Percentiles rank a stretch among this genome's conserved stretches.
These are phyloP conservation scores for Acanthurus lineatus DNA, from an alignment of 2,797 vertebrate species.

Conservation along the genomic window DNA sequence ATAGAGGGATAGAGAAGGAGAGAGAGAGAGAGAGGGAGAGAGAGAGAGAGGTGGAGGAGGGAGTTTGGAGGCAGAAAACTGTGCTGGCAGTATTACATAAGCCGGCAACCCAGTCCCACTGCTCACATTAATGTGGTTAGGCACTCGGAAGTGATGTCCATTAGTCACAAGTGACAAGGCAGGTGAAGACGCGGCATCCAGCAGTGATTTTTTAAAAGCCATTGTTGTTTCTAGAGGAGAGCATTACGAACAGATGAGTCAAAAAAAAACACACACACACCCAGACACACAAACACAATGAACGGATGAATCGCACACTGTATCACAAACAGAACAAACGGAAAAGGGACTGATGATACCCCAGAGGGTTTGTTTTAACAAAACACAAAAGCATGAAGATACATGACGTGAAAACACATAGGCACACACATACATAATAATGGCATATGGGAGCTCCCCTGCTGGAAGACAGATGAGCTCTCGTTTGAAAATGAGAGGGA, in stretches of 20 bases:
- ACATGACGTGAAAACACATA: not conserved
- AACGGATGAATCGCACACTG: slow-evolving; percentile 33
- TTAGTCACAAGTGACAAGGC: slow-evolving; percentile 80
- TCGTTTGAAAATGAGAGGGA: slow-evolving; percentile 17
- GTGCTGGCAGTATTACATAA: slow-evolving; percentile 85
- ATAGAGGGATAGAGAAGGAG: slow-evolving; percentile 23
- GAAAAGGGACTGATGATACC: slow-evolving; percentile 24
- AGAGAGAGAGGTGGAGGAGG: slow-evolving; percentile 36
- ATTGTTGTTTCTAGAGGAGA: slow-evolving; percentile 64
- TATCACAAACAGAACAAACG: slow-evolving; percentile 40
- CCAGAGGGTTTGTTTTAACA: slow-evolving; percentile 33
- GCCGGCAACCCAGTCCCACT: slow-evolving; percentile 73
- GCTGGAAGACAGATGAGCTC: slow-evolving; percentile 7
- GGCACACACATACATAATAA: slow-evolving; percentile 26
- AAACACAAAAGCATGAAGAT: slow-evolving; percentile 30
- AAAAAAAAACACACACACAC: slow-evolving; percentile 19
- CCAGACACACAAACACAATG: slow-evolving; percentile 11
- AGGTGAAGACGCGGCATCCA: slow-evolving; percentile 73
- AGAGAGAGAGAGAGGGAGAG: too few relatives aligned
- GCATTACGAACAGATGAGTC: slow-evolving; percentile 50
- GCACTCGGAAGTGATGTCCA: slow-evolving; percentile 80
- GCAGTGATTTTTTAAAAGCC: slow-evolving; percentile 68
- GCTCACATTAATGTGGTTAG: slow-evolving; percentile 79
- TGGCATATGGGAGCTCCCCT: slow-evolving; percentile 4
- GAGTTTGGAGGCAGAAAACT: slow-evolving; percentile 75